phyloP scores from a whole-genome alignment of 2,888 invertebrate genomes.

The Eugnorisma glareosa region DNA sequence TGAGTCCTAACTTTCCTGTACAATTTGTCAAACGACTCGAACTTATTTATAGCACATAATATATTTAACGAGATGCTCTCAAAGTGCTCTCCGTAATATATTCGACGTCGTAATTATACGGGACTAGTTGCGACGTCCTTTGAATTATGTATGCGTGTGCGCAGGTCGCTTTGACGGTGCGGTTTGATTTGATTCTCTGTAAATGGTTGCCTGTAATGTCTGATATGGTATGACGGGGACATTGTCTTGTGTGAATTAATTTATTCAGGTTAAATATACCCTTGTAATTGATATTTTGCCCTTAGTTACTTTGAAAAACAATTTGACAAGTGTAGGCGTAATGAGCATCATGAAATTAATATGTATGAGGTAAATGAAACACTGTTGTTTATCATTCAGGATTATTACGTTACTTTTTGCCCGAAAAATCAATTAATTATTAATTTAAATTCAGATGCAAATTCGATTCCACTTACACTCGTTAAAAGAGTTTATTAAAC shows the following conservation, averaged over 20 bases:
- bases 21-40: conserved; percentile 71
- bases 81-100: conserved; percentile 76
- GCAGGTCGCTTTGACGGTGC: conserved; percentile 67
- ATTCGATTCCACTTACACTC: conserved; percentile 15
- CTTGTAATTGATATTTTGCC: not conserved
- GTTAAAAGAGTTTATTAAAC: conserved; percentile 22
- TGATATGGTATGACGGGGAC: conserved; percentile 32
- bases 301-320: not conserved
- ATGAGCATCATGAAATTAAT: conserved; percentile 9
- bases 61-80: conserved; percentile 76
- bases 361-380: not conserved
- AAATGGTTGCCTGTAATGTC: conserved; percentile 65
- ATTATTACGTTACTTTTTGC: conserved; percentile 29
- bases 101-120: conserved; percentile 82
- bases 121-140: conserved; percentile 73
- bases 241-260: conserved; percentile 54
- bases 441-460: conserved; percentile 32
- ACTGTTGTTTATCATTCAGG: conserved; percentile 1
- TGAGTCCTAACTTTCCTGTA: conserved; percentile 35
- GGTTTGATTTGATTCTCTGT: conserved; percentile 72
- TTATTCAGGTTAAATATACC: conserved; percentile 50
- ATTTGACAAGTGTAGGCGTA: conserved; percentile 12
- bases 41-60: conserved; percentile 77
- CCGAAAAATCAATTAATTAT: conserved; percentile 7
- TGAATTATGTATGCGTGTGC: conserved; percentile 81